Conservation (phyloP, 2,888 invertebrate genomes). For the Fabriciana adippe region DNA sequence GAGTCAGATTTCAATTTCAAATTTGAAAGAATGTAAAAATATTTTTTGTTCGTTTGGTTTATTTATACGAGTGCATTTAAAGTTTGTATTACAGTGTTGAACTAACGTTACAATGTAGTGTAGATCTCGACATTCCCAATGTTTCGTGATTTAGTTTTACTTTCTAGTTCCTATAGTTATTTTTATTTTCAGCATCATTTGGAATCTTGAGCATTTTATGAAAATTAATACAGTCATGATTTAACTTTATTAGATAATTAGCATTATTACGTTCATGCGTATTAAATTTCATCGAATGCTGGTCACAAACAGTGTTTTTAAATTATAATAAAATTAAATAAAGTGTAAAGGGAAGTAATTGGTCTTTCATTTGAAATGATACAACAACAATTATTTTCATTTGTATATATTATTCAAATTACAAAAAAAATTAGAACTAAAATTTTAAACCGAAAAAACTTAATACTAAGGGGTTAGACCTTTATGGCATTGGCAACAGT, state of each 20-base stretch:
- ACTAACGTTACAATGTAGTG: constrained; percentile 52
- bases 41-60: constrained; percentile 10
- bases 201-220: constrained; percentile 47
- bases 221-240: constrained; percentile 39
- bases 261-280: constrained; percentile 23
- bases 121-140: constrained; percentile 75
- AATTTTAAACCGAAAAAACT: no score
- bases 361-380: constrained; percentile 30
- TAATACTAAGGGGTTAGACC: no score
- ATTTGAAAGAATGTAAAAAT: background rate
- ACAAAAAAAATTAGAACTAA: background rate
- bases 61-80: constrained; percentile 17
- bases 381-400: background rate
- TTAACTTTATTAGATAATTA: constrained; percentile 30
- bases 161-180: constrained; percentile 52
- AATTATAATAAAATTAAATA: constrained; percentile 42
- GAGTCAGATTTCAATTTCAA: constrained; percentile 9
- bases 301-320: constrained; percentile 31
- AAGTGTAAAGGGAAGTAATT: constrained; percentile 38
- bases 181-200: constrained; percentile 49
- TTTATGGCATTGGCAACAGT: no score
- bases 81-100: constrained; percentile 49
- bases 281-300: constrained; percentile 39
- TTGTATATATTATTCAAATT: background rate
- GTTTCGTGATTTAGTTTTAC: constrained; percentile 58